Base-by-base conservation (phyloP, 1,140 invertebrate genomes). In the Pseudomyrmex flavicornis region DNA sequence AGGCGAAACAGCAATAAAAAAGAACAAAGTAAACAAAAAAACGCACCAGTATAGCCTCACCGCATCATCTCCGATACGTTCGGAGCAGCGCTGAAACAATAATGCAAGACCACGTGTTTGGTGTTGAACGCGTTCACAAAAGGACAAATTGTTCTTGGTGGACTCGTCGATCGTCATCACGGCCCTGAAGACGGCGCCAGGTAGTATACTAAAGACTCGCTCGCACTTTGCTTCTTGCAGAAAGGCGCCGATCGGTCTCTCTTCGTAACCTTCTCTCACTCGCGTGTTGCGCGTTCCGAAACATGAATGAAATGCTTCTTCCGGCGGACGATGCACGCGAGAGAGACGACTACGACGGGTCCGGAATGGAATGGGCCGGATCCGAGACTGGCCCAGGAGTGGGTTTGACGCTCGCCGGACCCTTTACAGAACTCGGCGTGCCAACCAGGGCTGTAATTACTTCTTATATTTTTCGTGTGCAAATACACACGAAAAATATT, bases 261-360 rank as follows among this genome's bases (percentile, higher is more conserved):
- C 48, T 76, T 76, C 74, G 48, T 65, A 61, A 61, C 59, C 62
- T 73, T 84, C 59, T 82, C 17, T 63, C 65, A 73, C 65, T 65
- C 83, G 63, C 77, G 86, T 63, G 65, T 74, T 59, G 83, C 88
- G 82, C 72, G 80, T 88, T 76, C 86, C 85, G 85, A 92, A 91
- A 89, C 91, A 92, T 92, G 91, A 92, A 92, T 92, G 91, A 91
- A 92, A 92, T 92, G 91, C 91, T 91, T 92, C 88, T 87, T 89
- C 84, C 83, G 86, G n/a, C 86, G 75, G 82, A 52, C 86, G 91
- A 88, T 89, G 90, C 83, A 91, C 83, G 85, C 88, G 69, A 90
- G 88, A 90, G 88, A 89, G 68, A 87, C 88, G 87, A 84, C 87
- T 83, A 79, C 83, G 5, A 35, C 0, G 89, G 50, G 35, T 73